phyloP scores from a whole-genome alignment of 2,888 invertebrate genomes.

The Venustoraphidia nigricollis region DNA sequence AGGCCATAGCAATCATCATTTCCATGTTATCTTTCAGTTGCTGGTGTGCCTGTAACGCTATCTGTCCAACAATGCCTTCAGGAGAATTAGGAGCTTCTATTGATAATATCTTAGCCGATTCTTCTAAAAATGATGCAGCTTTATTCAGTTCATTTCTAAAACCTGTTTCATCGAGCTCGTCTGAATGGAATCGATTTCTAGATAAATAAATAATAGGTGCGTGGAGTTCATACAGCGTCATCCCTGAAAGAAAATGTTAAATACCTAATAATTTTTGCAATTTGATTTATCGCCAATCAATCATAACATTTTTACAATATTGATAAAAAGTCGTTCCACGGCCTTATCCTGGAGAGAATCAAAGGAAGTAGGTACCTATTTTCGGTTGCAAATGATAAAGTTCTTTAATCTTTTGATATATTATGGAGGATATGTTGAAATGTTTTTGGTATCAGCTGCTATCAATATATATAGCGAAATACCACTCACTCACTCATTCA shows the following conservation, averaged over 20 bases:
- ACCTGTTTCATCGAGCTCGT: slow-evolving; percentile 38
- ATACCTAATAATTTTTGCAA: too few relatives aligned
- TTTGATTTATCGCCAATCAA: background rate
- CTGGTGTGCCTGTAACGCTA: slow-evolving; percentile 35
- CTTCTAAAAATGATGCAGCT: slow-evolving; percentile 43
- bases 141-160: slow-evolving; percentile 47
- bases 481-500: too few relatives aligned
- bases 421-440: too few relatives aligned
- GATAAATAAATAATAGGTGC: slow-evolving; percentile 59
- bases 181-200: slow-evolving; percentile 43
- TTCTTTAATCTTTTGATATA: too few relatives aligned
- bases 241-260: slow-evolving; percentile 30
- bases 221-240: slow-evolving; percentile 68
- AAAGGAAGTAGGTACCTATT: too few relatives aligned
- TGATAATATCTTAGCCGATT: slow-evolving; percentile 46
- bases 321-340: too few relatives aligned
- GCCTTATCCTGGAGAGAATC: too few relatives aligned
- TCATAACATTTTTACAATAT: background rate
- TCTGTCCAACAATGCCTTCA: slow-evolving; percentile 46
- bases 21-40: slow-evolving; percentile 23
- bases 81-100: slow-evolving; percentile 49
- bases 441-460: too few relatives aligned
- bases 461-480: too few relatives aligned
- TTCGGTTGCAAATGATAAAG: too few relatives aligned
- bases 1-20: slow-evolving; percentile 12